These are phyloP conservation scores for Erethizon dorsatum DNA, from an alignment of 2,797 vertebrate species.

Conservation along the genomic window DNA sequence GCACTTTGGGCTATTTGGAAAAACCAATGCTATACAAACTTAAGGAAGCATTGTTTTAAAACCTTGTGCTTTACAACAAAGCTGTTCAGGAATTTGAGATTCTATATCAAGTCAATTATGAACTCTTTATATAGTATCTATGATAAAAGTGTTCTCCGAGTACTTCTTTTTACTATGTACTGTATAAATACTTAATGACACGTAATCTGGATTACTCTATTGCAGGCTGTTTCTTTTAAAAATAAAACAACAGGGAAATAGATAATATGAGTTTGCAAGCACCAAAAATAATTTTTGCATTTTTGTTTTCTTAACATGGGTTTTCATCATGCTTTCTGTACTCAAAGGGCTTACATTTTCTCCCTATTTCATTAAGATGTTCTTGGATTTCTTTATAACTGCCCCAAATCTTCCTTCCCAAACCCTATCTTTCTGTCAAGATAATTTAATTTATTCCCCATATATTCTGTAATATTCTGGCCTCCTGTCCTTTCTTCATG, in stretches of 20 bases:
- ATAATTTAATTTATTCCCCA: background rate
- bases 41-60: constrained; percentile 42
- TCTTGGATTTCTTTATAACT: background rate
- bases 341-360: background rate
- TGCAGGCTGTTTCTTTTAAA: background rate
- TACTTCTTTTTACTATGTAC: constrained; percentile 34
- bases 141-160: constrained; percentile 13
- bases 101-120: background rate
- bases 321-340: background rate
- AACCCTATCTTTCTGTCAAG: background rate
- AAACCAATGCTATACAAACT: constrained; percentile 36
- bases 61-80: constrained; percentile 8
- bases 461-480: background rate
- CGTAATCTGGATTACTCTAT: background rate
- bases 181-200: constrained; percentile 66
- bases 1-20: background rate
- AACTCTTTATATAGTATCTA: background rate
- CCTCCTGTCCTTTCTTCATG: background rate
- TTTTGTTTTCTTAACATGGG: constrained; percentile 23
- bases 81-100: background rate
- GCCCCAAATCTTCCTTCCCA: background rate
- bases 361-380: background rate
- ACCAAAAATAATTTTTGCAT: background rate
- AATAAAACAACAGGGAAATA: background rate
- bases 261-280: background rate